Conservation (phyloP, 2,797 vertebrate genomes). For the Gouania willdenowi region DNA sequence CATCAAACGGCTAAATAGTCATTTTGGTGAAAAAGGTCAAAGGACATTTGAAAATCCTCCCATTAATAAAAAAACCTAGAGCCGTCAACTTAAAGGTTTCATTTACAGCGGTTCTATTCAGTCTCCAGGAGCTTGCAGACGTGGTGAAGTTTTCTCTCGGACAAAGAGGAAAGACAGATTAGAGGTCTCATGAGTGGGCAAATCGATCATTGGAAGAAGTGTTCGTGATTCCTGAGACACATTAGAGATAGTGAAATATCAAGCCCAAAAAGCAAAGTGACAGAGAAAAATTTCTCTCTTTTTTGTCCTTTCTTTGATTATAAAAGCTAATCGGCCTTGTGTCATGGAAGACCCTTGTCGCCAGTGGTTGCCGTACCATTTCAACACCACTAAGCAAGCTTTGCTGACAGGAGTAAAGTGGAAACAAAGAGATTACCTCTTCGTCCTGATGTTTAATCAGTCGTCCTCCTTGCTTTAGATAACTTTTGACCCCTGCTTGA, state of each 20-base stretch:
- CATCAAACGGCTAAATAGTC: too few species aligned
- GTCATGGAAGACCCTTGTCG: conserved; percentile 15
- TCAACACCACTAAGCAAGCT: conserved; percentile 14
- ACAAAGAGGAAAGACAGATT: conserved; percentile 19
- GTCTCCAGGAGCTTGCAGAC: too few species aligned
- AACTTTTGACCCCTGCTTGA: conserved; percentile 57
- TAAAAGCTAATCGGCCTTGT: conserved; percentile 37
- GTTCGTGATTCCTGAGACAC: conserved; percentile 11
- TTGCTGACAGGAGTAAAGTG: conserved; percentile 1
- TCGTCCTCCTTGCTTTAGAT: conserved; percentile 49
- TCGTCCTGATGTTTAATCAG: conserved; percentile 59
- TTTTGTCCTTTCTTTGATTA: conserved; percentile 15
- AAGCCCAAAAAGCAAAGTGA: conserved; percentile 46
- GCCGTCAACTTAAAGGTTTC: too few species aligned
- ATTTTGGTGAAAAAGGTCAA: too few species aligned
- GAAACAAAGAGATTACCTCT: conserved; percentile 56
- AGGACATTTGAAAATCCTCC: too few species aligned
- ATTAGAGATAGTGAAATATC: conserved; percentile 48
- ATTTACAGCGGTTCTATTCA: too few species aligned
- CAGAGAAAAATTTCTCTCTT: conserved; percentile 47
- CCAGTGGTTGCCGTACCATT: conserved; percentile 5
- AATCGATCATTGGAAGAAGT: neutral
- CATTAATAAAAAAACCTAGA: too few species aligned
- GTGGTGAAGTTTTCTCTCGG: too few species aligned
- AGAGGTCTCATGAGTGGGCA: conserved; percentile 35